A percentile compares a stretch with the other conserved stretches of the same genome.
These are phyloP conservation scores for Napeogenes sylphis DNA, from an alignment of 2,888 invertebrate genomes.

Conservation along the genomic window DNA sequence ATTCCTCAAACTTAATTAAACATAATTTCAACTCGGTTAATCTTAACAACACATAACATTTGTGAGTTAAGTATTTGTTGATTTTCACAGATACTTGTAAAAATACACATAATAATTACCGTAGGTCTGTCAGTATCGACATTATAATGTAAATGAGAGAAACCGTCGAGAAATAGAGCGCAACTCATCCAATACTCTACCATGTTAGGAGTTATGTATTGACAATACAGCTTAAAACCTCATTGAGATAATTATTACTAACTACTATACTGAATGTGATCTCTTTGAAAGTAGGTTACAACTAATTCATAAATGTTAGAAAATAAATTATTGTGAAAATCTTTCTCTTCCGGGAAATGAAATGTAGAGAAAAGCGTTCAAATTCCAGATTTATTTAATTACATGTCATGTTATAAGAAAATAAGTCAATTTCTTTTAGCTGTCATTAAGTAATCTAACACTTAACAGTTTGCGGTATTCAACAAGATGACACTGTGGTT, in stretches of 20 bases:
- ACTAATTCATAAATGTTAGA: no score
- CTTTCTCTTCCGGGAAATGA: constrained; percentile 34
- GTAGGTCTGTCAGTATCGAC: constrained; percentile 4
- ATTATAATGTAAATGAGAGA: constrained; percentile 32
- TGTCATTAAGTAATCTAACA: constrained; percentile 23
- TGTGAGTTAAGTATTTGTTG: no score
- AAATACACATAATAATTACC: not conserved
- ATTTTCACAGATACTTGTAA: not conserved
- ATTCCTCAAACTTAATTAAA: no score
- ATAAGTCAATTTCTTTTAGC: constrained; percentile 27
- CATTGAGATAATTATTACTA: no score
- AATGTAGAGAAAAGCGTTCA: constrained; percentile 28
- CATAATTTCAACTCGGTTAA: no score
- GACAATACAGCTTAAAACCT: constrained; percentile 10
- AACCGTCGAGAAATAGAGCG: constrained; percentile 34
- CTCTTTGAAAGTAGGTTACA: no score
- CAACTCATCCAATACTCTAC: constrained; percentile 24
- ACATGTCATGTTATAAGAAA: constrained; percentile 25
- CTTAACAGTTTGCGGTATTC: constrained; percentile 18
- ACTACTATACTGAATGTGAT: no score
- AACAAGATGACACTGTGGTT: constrained; percentile 19
- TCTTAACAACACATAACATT: no score
- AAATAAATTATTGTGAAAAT: constrained; percentile 1
- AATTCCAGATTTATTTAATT: constrained; percentile 28
- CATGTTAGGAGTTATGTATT: constrained; percentile 16